Base-by-base conservation (phyloP, 2,888 invertebrate genomes). In the Myopa tessellatipennis region DNA sequence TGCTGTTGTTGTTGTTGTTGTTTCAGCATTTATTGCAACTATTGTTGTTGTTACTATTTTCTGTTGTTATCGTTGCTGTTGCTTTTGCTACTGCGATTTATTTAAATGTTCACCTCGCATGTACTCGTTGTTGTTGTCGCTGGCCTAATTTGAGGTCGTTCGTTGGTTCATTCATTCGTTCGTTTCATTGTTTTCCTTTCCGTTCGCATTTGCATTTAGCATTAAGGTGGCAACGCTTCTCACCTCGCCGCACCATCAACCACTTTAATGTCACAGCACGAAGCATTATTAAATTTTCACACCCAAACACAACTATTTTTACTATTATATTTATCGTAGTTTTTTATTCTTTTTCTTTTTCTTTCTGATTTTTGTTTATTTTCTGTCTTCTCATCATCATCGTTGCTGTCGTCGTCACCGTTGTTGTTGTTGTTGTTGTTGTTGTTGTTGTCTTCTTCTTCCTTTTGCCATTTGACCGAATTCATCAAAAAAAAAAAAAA, bases 71-170 rank as follows among this genome's bases (percentile, higher is more conserved):
- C 38, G 63, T 73, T 40, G 69, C 74, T 79, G 82, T 63, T 68
- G 79, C 63, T 79, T 77, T 34, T 5, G 71, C 55, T 76, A 77
- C 45, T 26, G 61, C 73, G 40, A 61, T 26, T 70, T 69, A 70
- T 74, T 77, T 77, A 74, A 77, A 77, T 77, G 77, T 61, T 67
- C 74, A 71, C 77, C 34, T 77, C 69, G 26, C 77, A 74, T 74
- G 74, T 74, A 74, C 74, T 74, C 50, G 67, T 76, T 55, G 61
- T 61, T 61, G 38, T 65, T 65, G 38, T 65, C 61, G 65, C n/a
- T 86, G 86, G 85, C 85, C 86, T 85, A 86, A 85, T 86, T 85
- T 86, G 84, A 85, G 85, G 85, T 85, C 86, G 85, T 85, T 85
- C 85, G 82, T 86, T 86, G 83, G 83, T 83, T 52, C 26, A 65